Evolutionary conservation across 2,888 invertebrate genomes (phyloP).

Genomic region (Aporophyla lueneburgensis): DNA sequence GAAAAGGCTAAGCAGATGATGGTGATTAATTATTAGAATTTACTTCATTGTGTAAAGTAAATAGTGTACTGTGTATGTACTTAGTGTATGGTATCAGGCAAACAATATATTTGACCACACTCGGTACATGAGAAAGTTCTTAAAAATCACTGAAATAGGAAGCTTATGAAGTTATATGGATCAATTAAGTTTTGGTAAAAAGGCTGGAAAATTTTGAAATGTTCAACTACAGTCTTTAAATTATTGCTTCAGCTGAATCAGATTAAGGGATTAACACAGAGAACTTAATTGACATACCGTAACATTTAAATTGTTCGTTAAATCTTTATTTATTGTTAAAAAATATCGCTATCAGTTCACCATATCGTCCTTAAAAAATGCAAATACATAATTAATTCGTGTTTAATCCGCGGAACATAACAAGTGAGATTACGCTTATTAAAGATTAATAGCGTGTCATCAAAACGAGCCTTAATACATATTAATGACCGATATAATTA

Average conservation of each 20-base stretch:
- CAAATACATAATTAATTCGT: slow-evolving; percentile 48
- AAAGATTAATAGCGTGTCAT: slow-evolving; percentile 54
- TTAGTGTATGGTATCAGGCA: too few species aligned
- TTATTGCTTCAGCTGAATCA: slow-evolving; percentile 3
- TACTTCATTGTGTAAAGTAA: too few species aligned
- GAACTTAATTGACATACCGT: background rate
- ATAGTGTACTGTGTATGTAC: too few species aligned
- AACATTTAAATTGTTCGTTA: slow-evolving; percentile 1
- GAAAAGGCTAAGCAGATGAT: too few species aligned
- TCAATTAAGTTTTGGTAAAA: background rate
- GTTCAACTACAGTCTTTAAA: background rate
- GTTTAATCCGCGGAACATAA: slow-evolving; percentile 44
- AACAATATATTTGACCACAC: too few species aligned
- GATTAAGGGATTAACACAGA: slow-evolving; percentile 19
- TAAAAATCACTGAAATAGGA: too few species aligned
- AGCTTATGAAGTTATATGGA: background rate
- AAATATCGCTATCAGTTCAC: slow-evolving; percentile 18
- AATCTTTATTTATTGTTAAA: slow-evolving; percentile 24
- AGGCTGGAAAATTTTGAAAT: background rate
- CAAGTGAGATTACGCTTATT: slow-evolving; percentile 38
- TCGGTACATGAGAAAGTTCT: too few species aligned
- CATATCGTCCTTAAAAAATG: slow-evolving; percentile 37
- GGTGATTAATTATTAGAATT: too few species aligned
- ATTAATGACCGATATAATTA: slow-evolving; percentile 54
- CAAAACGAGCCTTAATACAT: slow-evolving; percentile 40